Conservation (phyloP, 2,888 invertebrate species). For the Argyra leucocephala region DNA sequence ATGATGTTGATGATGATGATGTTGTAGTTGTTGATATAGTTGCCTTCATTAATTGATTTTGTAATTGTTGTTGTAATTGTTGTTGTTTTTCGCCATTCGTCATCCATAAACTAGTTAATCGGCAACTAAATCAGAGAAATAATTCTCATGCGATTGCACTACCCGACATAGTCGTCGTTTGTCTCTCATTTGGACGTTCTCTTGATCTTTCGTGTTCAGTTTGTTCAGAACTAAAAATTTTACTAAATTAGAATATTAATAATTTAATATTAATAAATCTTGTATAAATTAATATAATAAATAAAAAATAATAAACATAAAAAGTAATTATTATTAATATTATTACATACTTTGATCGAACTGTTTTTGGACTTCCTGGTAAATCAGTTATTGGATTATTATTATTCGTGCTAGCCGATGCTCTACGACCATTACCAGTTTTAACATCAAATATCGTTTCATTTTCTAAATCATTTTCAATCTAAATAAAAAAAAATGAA, state of each 20-base stretch:
- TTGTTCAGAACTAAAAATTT: conserved; percentile 37
- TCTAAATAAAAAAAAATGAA: conserved; percentile 29
- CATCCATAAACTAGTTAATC: conserved; percentile 22
- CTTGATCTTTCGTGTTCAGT: conserved; percentile 42
- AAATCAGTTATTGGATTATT: conserved; percentile 39
- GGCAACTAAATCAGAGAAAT: conserved; percentile 47
- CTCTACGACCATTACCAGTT: conserved; percentile 39
- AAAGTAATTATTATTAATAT: conserved; percentile 8
- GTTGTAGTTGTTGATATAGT: conserved; percentile 7
- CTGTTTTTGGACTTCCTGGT: conserved; percentile 42
- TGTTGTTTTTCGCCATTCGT: conserved; percentile 13
- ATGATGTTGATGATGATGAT: background rate
- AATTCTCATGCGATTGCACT: conserved; percentile 47
- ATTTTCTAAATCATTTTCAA: conserved; percentile 42
- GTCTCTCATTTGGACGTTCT: conserved; percentile 41
- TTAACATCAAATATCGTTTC: conserved; percentile 43
- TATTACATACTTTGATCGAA: conserved; percentile 44
- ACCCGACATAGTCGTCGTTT: conserved; percentile 44
- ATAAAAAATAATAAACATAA: background rate
- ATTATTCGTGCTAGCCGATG: conserved; percentile 43
- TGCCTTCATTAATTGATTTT: conserved; percentile 2
- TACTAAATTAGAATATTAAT: conserved; percentile 8
- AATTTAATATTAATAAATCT: background rate
- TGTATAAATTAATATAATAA: background rate
- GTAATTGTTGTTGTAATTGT: conserved; percentile 15